Conservation (phyloP, 2,113 vertebrate species). For the Tauraco erythrolophus region DNA sequence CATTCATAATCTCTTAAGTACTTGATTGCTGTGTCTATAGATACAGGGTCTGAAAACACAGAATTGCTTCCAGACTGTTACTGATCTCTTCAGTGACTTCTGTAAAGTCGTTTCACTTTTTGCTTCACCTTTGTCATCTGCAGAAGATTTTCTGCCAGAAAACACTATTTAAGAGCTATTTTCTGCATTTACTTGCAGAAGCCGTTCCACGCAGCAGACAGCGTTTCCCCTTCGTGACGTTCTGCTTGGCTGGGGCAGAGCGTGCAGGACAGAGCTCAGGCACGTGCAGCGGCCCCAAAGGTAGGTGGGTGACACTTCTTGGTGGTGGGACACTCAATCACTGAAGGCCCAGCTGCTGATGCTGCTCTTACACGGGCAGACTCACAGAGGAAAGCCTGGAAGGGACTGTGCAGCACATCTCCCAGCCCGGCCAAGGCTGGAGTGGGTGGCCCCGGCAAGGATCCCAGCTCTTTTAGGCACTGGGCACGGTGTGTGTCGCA, state of each 20-base stretch:
- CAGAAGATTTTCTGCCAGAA: background rate
- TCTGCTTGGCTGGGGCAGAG: background rate
- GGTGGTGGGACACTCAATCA: background rate
- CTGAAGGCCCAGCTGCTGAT: no score
- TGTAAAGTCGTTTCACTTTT: background rate
- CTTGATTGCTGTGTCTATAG: slow-evolving; percentile 7
- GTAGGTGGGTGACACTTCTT: rapidly evolving
- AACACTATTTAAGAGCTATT: background rate
- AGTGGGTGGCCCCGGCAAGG: no score
- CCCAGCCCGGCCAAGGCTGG: no score
- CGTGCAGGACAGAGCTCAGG: rapidly evolving
- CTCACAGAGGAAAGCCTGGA: background rate
- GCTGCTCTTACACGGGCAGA: background rate
- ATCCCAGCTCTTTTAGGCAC: no score
- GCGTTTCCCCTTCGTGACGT: rapidly evolving
- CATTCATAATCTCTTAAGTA: background rate
- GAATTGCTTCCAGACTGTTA: background rate
- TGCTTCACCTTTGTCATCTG: background rate
- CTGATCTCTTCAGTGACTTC: background rate
- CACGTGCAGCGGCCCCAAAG: background rate
- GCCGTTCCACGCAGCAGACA: background rate
- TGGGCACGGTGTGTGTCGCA: no score
- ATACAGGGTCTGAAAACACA: background rate
- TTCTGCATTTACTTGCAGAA: background rate
- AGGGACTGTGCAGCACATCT: no score